phyloP scores from a whole-genome alignment of 2,797 vertebrate genomes.

The Halcyon leucocephala region DNA sequence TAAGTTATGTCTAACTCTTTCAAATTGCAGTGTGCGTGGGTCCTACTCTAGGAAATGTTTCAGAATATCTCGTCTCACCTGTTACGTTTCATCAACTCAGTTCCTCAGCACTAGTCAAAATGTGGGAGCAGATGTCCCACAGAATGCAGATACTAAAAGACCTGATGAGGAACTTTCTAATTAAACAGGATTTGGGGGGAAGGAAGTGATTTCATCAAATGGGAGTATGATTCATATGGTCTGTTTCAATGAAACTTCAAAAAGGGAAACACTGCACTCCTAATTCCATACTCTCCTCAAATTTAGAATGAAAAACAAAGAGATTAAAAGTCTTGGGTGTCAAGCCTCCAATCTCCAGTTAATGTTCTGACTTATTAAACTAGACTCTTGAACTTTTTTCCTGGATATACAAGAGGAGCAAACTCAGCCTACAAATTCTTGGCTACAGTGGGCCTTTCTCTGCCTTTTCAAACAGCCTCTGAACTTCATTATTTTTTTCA shows the following conservation, averaged over 20 bases:
- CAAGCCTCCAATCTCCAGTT: background rate
- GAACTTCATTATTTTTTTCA: background rate
- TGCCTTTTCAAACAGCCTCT: background rate
- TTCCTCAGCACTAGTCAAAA: background rate
- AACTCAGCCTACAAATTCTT: background rate
- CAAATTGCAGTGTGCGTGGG: background rate
- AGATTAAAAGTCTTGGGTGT: background rate
- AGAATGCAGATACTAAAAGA: background rate
- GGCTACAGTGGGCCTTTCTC: background rate
- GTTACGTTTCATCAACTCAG: background rate
- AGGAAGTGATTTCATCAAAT: background rate
- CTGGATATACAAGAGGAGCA: background rate
- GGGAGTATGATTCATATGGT: background rate
- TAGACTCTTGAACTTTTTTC: background rate
- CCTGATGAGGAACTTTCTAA: background rate
- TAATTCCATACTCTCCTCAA: background rate
- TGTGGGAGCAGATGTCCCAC: background rate
- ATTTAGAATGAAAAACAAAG: background rate
- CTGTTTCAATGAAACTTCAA: background rate
- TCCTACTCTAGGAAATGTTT: background rate
- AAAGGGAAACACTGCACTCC: background rate
- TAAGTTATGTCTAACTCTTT: background rate
- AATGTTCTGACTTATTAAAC: background rate
- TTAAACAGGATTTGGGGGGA: background rate
- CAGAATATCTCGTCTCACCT: background rate